phyloP scores from a whole-genome alignment of 2,797 vertebrate genomes.

The Clarias platycephalus region DNA sequence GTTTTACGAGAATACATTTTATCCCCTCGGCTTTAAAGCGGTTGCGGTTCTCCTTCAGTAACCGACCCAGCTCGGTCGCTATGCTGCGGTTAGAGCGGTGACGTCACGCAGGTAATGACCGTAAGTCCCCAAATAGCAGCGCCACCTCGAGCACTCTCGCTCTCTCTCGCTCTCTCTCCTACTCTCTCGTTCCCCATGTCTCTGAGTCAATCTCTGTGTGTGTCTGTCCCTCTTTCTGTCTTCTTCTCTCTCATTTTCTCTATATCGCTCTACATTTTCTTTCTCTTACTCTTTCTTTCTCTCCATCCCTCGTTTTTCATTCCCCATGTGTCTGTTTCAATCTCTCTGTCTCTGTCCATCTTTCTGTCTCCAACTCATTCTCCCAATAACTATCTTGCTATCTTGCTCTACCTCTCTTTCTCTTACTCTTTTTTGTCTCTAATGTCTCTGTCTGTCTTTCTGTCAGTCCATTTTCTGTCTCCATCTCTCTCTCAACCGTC shows the following conservation, averaged over 20 bases:
- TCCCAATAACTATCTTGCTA: too few relatives aligned
- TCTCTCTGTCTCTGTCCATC: too few relatives aligned
- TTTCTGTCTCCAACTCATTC: too few relatives aligned
- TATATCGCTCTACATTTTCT: too few relatives aligned
- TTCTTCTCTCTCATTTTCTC: too few relatives aligned
- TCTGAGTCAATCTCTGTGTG: too few relatives aligned
- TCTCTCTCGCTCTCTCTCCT: background rate
- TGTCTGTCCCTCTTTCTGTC: too few relatives aligned
- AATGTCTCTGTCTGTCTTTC: background rate
- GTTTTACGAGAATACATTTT: background rate
- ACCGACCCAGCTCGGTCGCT: constrained; percentile 58
- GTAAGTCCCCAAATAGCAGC: constrained; percentile 66
- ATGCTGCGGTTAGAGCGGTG: constrained; percentile 58
- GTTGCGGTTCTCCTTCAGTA: constrained; percentile 46
- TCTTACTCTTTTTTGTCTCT: background rate
- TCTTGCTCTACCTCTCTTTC: too few relatives aligned
- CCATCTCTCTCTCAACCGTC: background rate
- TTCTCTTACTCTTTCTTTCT: background rate
- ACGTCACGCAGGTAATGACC: constrained; percentile 75
- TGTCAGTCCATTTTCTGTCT: background rate
- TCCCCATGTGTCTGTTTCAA: too few relatives aligned
- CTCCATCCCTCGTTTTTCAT: background rate
- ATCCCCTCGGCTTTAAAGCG: constrained; percentile 46
- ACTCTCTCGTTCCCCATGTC: background rate
- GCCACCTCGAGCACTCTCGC: constrained; percentile 22